These are phyloP conservation scores for Tetranychus truncatus DNA, from an alignment of 2,888 invertebrate species.

Conservation along the genomic window DNA sequence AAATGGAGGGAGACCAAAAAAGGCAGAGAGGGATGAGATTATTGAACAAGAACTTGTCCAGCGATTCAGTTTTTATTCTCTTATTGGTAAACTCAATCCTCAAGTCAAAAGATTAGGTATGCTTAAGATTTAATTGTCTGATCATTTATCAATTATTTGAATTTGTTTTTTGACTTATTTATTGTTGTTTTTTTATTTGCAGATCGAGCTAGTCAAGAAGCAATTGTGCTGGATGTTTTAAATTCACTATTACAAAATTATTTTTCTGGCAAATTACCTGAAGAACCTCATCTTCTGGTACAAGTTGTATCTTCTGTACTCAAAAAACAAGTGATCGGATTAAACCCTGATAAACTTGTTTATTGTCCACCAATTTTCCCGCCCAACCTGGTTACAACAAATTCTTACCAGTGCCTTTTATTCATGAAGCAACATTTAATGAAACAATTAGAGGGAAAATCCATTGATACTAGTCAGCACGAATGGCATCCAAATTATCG, in stretches of 20 bases:
- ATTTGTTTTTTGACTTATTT: not conserved
- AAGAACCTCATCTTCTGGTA: not conserved
- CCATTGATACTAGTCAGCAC: not conserved
- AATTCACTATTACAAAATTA: not conserved
- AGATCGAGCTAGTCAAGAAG: not conserved
- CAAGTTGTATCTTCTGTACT: not conserved
- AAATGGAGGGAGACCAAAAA: not conserved
- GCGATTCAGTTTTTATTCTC: not conserved
- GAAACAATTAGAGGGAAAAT: not conserved
- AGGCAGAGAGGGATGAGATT: not conserved
- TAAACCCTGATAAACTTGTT: not conserved
- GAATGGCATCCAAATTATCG: not conserved
- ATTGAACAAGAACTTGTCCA: not conserved
- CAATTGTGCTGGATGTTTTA: not conserved
- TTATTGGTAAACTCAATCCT: not conserved
- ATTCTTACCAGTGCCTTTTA: not conserved
- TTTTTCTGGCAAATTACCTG: not conserved
- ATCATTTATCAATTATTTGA: not conserved
- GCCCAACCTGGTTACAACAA: not conserved
- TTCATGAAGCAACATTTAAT: not conserved
- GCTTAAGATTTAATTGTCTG: not conserved
- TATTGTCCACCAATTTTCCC: slow-evolving; percentile 1
- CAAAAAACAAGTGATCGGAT: not conserved
- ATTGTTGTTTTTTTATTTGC: not conserved
- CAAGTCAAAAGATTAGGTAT: not conserved